Percentiles rank a stretch among this genome's conserved stretches.
Conservation (phyloP, 2,113 vertebrate genomes). For the Ursus arctos region DNA sequence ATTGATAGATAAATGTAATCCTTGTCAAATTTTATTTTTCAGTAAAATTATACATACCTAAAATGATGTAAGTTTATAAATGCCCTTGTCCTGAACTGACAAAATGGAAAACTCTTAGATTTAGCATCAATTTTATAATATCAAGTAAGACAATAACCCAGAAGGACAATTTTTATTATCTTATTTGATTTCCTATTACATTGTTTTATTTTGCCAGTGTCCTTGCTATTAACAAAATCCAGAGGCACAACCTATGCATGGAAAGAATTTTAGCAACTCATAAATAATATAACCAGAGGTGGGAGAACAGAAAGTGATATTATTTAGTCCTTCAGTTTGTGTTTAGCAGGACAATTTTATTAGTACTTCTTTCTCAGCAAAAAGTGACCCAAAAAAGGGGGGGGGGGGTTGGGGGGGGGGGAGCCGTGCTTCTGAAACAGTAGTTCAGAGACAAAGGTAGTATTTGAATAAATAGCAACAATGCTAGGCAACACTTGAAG, state of each 20-base stretch:
- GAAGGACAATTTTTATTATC: background rate
- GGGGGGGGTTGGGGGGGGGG: background rate
- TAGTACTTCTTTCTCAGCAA: background rate
- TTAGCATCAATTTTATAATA: background rate
- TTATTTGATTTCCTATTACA: background rate
- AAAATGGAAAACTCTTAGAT: background rate
- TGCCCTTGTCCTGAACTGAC: background rate
- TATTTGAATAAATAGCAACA: background rate
- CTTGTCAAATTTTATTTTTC: background rate
- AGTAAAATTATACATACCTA: background rate
- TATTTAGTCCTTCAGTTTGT: background rate
- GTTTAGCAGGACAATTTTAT: constrained; percentile 17
- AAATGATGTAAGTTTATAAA: background rate
- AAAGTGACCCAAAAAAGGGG: background rate
- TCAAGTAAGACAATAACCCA: background rate
- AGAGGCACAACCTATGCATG: background rate
- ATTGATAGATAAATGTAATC: background rate
- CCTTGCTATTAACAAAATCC: background rate
- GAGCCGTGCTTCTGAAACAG: background rate
- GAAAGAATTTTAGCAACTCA: constrained; percentile 5
- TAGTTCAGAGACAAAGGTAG: background rate
- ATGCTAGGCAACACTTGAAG: background rate
- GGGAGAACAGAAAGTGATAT: background rate
- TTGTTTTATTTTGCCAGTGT: background rate
- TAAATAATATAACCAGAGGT: background rate